Base-by-base conservation (phyloP, 2,113 vertebrate species). In the Eidolon helvum region DNA sequence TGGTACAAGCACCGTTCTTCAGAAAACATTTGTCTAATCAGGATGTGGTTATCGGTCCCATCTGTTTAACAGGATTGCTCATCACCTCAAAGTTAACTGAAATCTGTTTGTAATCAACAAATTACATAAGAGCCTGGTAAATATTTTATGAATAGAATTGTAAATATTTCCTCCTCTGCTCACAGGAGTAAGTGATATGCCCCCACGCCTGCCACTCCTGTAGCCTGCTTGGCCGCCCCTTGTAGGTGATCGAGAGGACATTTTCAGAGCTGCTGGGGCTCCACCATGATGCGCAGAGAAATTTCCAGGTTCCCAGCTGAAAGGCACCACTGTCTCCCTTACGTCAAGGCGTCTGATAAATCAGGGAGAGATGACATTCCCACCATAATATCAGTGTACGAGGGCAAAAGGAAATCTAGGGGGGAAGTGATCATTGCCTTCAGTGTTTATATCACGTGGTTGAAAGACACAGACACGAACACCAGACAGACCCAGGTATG, bases 71-170 rank as follows among this genome's bases (percentile, higher is more conserved):
- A 98, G 75, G 97, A 98, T 97, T 95, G 94, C 95, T 90, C 85
- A 93, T 97, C 97, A 95, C 96, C 98, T 98, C 98, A 97, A 97
- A 98, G 98, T 97, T 98, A 98, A 92, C 96, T 96, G 90, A 98
- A 98, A 98, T 97, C 97, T 98, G 98, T 98, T 98, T 98, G 95
- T 96, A 96, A 97, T 98, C 98, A 98, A 97, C 96, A 97, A 98
- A 97, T 96, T 90, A 96, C 93, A 90, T 84, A 94, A 97, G 65
- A 97, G 66, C 45, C 89, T 93, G 48, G 53, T 95, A 94, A 92
- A 98, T 98, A 96, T 94, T 87, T 97, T 88, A 90, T 95, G 78
- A 94, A 92, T 57, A 72, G 18, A 83, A 92, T 21, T 96, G 48
- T 85, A 97, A 98, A 97, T 95, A 90, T 77, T 77, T 66, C 21